Evolutionary conservation across 2,888 invertebrate genomes (phyloP).

Genomic region (Pseudococcus viburni): DNA sequence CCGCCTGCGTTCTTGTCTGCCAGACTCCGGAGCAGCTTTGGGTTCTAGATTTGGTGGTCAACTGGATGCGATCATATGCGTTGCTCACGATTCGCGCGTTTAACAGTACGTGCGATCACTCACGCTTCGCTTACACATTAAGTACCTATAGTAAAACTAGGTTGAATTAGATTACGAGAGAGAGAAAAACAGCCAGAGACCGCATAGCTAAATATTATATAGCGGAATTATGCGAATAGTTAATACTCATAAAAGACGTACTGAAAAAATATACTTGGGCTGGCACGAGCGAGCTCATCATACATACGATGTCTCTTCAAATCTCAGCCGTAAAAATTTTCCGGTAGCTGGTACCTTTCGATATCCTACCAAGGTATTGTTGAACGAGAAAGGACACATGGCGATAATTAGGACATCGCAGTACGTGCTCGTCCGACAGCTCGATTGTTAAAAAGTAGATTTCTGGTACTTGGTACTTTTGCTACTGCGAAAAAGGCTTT

Average conservation of each 20-base stretch:
- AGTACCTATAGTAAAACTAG: slow-evolving; percentile 29
- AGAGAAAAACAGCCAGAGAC: background rate
- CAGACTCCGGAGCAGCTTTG: background rate
- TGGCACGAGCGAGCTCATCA: background rate
- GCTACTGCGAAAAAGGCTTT: background rate
- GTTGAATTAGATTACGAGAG: slow-evolving; percentile 22
- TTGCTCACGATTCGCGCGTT: slow-evolving; percentile 27
- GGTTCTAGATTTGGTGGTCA: background rate
- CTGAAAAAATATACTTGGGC: background rate
- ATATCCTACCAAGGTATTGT: background rate
- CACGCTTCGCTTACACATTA: slow-evolving; percentile 42
- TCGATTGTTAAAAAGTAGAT: slow-evolving; percentile 32
- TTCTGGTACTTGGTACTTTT: slow-evolving; percentile 12
- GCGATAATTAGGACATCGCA: background rate
- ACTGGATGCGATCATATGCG: background rate
- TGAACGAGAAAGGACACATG: slow-evolving; percentile 1
- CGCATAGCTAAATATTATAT: background rate
- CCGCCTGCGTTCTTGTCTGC: background rate
- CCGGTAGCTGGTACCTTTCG: background rate
- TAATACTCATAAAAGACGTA: background rate
- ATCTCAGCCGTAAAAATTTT: background rate
- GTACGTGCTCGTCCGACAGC: background rate
- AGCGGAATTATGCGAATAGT: background rate
- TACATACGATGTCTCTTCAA: background rate
- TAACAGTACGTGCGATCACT: slow-evolving; percentile 48